Evolutionary conservation across 2,113 vertebrate species (phyloP).

Genomic region (Elachura formosa): DNA sequence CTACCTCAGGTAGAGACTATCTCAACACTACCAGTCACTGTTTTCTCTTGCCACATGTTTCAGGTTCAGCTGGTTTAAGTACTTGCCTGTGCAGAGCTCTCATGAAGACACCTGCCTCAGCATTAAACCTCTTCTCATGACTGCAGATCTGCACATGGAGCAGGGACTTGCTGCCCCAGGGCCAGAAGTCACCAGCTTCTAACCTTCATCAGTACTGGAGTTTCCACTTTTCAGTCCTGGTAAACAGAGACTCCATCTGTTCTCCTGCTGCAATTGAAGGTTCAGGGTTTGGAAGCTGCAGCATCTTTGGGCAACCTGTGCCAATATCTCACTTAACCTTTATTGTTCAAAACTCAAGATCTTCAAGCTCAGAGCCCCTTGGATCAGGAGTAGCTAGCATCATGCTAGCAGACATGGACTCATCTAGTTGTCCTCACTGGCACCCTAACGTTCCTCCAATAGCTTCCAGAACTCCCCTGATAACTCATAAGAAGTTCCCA

Average conservation of each 20-base stretch:
- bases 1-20: background rate
- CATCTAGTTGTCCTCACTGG: background rate
- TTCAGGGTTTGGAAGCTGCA: background rate
- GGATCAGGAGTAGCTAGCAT: background rate
- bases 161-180: rapidly evolving
- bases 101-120: background rate
- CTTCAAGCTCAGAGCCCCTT: background rate
- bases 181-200: background rate
- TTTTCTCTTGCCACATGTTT: background rate
- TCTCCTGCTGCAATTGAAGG: background rate
- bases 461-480: background rate
- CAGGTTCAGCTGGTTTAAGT: background rate
- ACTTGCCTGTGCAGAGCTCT: background rate
- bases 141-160: background rate
- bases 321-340: background rate
- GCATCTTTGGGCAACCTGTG: background rate
- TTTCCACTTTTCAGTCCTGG: background rate
- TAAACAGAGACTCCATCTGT: background rate
- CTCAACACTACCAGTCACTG: background rate
- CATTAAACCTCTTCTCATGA: background rate
- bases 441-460: background rate
- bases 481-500: background rate
- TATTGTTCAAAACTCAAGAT: background rate
- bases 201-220: background rate
- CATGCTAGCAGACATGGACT: background rate